Base-by-base conservation (phyloP, 1,140 invertebrate genomes). In the Chironomus tepperi region DNA sequence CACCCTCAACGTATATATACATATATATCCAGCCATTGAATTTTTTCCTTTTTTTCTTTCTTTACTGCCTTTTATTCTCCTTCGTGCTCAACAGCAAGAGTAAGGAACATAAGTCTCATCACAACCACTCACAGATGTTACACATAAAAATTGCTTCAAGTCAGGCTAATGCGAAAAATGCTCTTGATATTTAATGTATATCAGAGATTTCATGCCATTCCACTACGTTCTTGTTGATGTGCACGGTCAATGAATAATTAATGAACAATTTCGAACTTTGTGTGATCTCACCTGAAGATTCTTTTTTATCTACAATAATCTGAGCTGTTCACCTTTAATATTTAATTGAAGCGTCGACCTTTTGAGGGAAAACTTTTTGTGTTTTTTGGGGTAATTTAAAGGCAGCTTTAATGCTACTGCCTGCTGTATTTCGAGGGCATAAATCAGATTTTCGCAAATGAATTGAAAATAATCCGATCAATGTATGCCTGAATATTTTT, bases 171-270 rank as follows among this genome's bases (percentile, higher is more conserved):
- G 47, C 47, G 47, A 57, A 15, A 57, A 70, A 70, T 70, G 65
- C 65, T 70, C 19, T 70, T 70, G 16, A 70, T 70, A 21, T 70
- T 70, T 70, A 19, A 70, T 70, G 65, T 70, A 70, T 70, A 9
- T 19, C 65, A 70, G 65, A 70, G 65, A 70, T 70, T 70, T 67
- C 18, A 21, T 21, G 65, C 15, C 6, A 19, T 18, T 70, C 16
- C n/a, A 12, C n/a, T n/a, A 57, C n/a, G n/a, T 57, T 57, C 16
- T 18, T 70, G 65, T 18, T 70, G 65, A 18, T 70, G 65, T 18
- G 65, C 16, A 18, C 65, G 16, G 16, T 19, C 19, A 21, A 19
- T 70, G 65, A 70, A 70, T 70, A 70, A 70, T 70, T 70, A 70
- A 70, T 70, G 65, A 70, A 70, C 5, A 18, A 70, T 70, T 70